Evolutionary conservation across 2,113 vertebrate species (phyloP).

Genomic region (Cyprinus carpio): DNA sequence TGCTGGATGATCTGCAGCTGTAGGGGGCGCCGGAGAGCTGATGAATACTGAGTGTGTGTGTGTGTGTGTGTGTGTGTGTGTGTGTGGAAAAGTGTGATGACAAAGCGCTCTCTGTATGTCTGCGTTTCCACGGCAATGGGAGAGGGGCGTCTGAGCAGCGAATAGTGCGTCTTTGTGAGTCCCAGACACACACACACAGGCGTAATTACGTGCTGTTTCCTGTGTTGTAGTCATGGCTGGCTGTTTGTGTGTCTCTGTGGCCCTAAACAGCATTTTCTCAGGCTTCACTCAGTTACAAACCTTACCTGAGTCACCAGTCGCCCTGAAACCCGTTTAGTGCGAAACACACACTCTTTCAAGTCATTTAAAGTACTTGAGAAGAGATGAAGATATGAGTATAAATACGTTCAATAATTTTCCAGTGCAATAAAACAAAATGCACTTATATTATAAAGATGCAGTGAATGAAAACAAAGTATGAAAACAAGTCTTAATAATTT

Average conservation of each 20-base stretch:
- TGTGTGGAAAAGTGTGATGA: neutral
- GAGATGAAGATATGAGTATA: no score
- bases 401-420: neutral
- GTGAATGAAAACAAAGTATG: neutral
- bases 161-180: constrained; percentile 54
- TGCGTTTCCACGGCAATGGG: constrained; percentile 47
- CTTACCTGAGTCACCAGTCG: neutral
- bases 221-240: constrained; percentile 52
- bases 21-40: constrained; percentile 45
- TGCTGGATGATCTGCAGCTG: neutral
- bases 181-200: constrained; percentile 44
- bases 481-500: no score
- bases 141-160: constrained; percentile 24
- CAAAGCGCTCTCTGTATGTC: constrained; percentile 48
- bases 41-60: neutral
- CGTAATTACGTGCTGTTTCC: constrained; percentile 55
- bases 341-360: neutral
- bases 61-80: neutral
- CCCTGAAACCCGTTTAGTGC: neutral
- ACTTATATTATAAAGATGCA: neutral
- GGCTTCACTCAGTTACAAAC: neutral
- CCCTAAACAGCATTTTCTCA: constrained; percentile 30
- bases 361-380: neutral
- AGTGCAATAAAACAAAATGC: neutral
- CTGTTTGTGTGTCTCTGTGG: constrained; percentile 45